Evolutionary conservation across 2,888 invertebrate species (phyloP).

Genomic region (Apoderus coryli): DNA sequence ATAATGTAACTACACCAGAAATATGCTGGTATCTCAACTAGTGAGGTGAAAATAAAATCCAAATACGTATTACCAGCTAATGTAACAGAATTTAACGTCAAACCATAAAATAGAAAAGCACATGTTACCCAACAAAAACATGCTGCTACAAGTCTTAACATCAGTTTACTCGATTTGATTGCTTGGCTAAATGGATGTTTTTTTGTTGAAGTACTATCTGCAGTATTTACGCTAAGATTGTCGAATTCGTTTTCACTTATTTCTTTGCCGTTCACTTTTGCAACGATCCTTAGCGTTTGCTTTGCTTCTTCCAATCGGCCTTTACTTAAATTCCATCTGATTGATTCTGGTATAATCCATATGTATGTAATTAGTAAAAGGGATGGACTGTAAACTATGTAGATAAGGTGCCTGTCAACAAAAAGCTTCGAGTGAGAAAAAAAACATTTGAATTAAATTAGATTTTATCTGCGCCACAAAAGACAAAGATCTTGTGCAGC

Average conservation of each 20-base stretch:
- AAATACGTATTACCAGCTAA: slow-evolving; percentile 61
- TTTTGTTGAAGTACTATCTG: slow-evolving; percentile 9
- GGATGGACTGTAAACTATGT: slow-evolving; percentile 48
- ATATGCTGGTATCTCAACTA: slow-evolving; percentile 62
- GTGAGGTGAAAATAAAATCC: slow-evolving; percentile 54
- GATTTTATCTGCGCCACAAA: no score
- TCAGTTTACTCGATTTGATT: slow-evolving; percentile 27
- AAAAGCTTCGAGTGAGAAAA: no score
- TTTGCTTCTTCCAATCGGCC: slow-evolving; percentile 42
- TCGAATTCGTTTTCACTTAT: slow-evolving; percentile 26
- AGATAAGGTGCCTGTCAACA: slow-evolving; percentile 24
- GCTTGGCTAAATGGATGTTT: slow-evolving; percentile 12
- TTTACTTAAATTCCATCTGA: slow-evolving; percentile 59
- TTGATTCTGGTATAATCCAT: slow-evolving; percentile 55
- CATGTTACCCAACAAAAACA: slow-evolving; percentile 71
- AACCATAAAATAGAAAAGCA: slow-evolving; percentile 66
- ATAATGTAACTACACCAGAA: slow-evolving; percentile 45
- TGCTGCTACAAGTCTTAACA: slow-evolving; percentile 44
- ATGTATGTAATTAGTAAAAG: slow-evolving; percentile 51
- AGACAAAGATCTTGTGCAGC: no score
- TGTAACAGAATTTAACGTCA: slow-evolving; percentile 62
- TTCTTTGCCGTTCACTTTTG: slow-evolving; percentile 40
- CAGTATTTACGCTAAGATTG: slow-evolving; percentile 19
- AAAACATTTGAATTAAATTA: no score
- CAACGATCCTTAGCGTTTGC: slow-evolving; percentile 43